Evolutionary conservation across 1,140 invertebrate species (phyloP), one percentile per base, ranked within the genome.

Genomic region (Polyergus mexicanus): DNA sequence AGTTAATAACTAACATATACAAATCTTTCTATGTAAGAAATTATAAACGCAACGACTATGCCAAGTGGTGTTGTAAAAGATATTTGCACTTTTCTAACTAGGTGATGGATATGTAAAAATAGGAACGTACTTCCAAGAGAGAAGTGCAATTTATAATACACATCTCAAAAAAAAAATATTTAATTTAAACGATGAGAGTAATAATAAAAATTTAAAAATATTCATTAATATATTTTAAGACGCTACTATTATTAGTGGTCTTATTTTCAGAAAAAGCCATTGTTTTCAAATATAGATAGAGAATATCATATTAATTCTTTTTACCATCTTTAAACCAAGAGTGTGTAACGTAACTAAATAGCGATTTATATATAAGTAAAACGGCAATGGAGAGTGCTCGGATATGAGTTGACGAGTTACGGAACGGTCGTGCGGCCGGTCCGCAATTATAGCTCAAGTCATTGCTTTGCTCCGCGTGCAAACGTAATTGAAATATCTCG

Each of bases 401-500:
- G 35, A 19, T 91, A 80, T 78, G 81, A 88, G 76, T 91, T 83
- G 54, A 63, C 84, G 85, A 89, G 86, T 90, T 92, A 87, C 85
- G 88, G 91, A 88, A 81, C 84, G 85, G 25, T 10, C 44, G 77
- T 65, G 77, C 85, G 85, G 60, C 81, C 81, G 25, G 71, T 78
- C 75, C 65, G 88, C 91, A 92, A 91, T 92, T 92, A 90, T 87
- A 87, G 85, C 58, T 80, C 68, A 54, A 66, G 78, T 84, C 75
- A 65, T 68, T 71, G 85, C 58, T 68, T 56, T 74, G 69, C 54
- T 32, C 81, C 84, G 80, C 72, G 81, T 13, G 60, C 25, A 78
- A 85, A 56, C 91, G 89, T 94, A 93, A 94, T 94, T 94, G 93
- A 94, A 94, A 94, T 94, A 94, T 93, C 91, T 89, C 86, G 86